phyloP scores from a whole-genome alignment of 2,888 invertebrate species.

The Pilophorus perplexus region DNA sequence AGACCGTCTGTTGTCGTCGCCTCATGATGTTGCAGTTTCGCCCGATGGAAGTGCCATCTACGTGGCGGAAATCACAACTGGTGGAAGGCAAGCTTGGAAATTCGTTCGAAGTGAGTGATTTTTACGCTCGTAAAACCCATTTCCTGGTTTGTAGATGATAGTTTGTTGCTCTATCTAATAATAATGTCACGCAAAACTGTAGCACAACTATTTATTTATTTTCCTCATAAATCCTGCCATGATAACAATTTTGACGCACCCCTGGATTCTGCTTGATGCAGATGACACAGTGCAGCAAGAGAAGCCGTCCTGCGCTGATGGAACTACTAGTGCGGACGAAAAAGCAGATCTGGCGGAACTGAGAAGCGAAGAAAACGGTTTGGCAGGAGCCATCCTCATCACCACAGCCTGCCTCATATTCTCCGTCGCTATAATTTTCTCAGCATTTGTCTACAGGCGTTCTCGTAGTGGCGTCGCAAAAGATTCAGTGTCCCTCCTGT shows the following conservation, averaged over 20 bases:
- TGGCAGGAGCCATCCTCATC: conserved; percentile 46
- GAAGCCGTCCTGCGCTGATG: no score
- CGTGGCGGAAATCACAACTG: conserved; percentile 73
- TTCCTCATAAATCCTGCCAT: no score
- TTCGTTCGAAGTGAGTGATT: conserved; percentile 52
- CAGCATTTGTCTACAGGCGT: conserved; percentile 45
- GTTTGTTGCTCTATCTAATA: not conserved
- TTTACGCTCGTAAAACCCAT: not conserved
- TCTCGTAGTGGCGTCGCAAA: conserved; percentile 43
- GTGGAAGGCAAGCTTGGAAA: conserved; percentile 59
- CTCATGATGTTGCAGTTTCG: conserved; percentile 77
- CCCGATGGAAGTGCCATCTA: conserved; percentile 67
- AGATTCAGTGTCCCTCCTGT: conserved; percentile 38
- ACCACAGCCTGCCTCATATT: conserved; percentile 46
- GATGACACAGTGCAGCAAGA: no score
- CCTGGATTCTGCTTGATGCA: no score
- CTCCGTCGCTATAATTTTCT: conserved; percentile 45
- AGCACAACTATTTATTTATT: no score
- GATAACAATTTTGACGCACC: no score
- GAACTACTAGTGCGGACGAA: no score
- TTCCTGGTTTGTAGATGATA: not conserved
- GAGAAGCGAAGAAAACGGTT: conserved; percentile 26
- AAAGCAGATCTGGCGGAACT: no score
- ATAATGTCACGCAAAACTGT: no score
- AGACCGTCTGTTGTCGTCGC: conserved; percentile 60